Base-by-base conservation (phyloP, 2,888 invertebrate species). In the Agrilus cyanescens region DNA sequence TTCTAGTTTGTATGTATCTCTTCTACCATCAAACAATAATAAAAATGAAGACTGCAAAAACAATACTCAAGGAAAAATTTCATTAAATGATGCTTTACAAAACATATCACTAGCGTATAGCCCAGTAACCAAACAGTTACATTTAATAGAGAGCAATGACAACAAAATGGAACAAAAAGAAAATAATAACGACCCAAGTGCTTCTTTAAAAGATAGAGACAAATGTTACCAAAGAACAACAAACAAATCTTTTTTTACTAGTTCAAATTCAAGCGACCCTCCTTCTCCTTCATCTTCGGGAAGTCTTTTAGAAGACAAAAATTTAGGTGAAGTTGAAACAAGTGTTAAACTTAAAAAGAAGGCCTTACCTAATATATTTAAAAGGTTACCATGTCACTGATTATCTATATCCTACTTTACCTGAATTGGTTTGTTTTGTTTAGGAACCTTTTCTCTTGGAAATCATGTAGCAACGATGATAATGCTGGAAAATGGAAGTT, bases 41-140 rank as follows among this genome's bases (percentile, higher is more conserved):
- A 33, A 32, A 25, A 43, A 47, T 41, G 41, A 43, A 43, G 43
- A 47, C 13, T 15, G 41, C 37, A 41, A 43, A 40, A 54, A 51
- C 46, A 53, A 48, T 40, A 50, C 49, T 46, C 55, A 49, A 49
- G 51, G 54, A 52, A 62, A 59, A 49, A 68, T 76, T 62, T 73
- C 74, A 47, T 69, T 83, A 47, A 79, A 78, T 58, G 78, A 80
- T 64, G 80, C 82, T 40, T 65, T 84, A 55, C 78, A 82, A 59
- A 80, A 75, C 61, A 81, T 84, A 70, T 80, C 82, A 50, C 65
- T 84, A 49, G 80, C 82, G 3, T 84, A 83, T 65, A 82, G 80
- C 61, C 83, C 83, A 12, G 71, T 80, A 37, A 83, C 82, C 16
- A 83, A 80, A 60, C 80, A 82, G 55, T 64, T 82, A 48, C 82